Conservation (phyloP, 2,888 invertebrate species). For the Liposcelis brunnea region DNA sequence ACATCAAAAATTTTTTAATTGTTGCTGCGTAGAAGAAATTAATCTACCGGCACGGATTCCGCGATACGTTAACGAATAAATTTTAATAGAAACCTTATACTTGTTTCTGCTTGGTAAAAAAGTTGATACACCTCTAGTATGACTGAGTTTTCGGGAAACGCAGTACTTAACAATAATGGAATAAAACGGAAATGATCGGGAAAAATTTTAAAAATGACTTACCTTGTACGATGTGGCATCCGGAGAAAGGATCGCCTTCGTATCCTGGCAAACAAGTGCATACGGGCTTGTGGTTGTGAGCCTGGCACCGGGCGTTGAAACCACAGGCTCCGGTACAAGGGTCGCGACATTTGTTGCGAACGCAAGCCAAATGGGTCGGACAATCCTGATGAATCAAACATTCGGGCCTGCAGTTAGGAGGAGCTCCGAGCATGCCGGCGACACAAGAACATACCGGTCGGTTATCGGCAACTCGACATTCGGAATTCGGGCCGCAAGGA, state of each 20-base stretch:
- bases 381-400: constrained; percentile 66
- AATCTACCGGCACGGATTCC: no score
- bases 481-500: constrained; percentile 47
- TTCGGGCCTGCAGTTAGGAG: constrained; percentile 61
- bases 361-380: constrained; percentile 52
- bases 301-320: constrained; percentile 54
- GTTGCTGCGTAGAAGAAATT: no score
- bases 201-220: constrained; percentile 18
- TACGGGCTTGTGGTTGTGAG: constrained; percentile 56
- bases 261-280: constrained; percentile 57
- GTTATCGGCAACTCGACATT: constrained; percentile 34
- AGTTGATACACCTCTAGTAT: no score
- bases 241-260: constrained; percentile 63
- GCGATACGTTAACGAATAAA: no score
- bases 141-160: no score
- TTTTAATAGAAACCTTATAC: no score
- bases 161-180: no score
- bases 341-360: constrained; percentile 50
- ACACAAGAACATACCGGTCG: constrained; percentile 57
- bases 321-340: constrained; percentile 63
- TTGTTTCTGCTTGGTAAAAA: no score
- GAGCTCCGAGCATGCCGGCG: constrained; percentile 55
- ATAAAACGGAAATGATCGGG: not conserved
- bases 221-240: constrained; percentile 40
- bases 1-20: no score